Evolutionary conservation across 2,888 invertebrate genomes (phyloP), one percentile per base, ranked within the genome.

Genomic region (Aplocera efformata): DNA sequence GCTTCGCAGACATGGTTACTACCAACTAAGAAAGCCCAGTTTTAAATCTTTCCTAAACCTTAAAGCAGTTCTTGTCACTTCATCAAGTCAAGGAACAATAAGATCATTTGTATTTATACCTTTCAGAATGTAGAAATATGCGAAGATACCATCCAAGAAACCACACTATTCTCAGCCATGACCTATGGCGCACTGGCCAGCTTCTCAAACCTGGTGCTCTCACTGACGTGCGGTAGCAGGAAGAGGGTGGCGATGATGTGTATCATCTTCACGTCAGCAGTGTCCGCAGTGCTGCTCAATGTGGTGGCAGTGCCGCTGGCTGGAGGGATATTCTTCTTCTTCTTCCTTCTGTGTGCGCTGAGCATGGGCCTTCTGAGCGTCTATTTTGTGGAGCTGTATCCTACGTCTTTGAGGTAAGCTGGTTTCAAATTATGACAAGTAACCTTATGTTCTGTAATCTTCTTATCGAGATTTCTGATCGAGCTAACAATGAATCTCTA

Each of bases 291-390:
- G 0, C 58, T 85, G 1, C 53, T 88, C 7, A 84, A 86, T 43
- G 47, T 83, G 24, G 70, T 88, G 2, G 39, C 66, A 0, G 64
- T 72, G 5, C 86, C 88, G 0, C 57, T 86, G 0, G 83, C 86
- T 35, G 84, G 86, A 0, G 85, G 80, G 7, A 67, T 84, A 6
- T 83, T 88, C 60, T 84, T 88, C 63, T 84, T 86, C 68, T 67
- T 88, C 50, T 88, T 88, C 50, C 58, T 86, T 5, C 65, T 85
- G 43, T 77, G 79, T 35, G 88, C 86, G 0, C 69, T 88, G 1
- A 71, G 79, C 0, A 88, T 88, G 83, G 88, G 88, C 0, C 69
- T 88, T 1, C 52, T 88, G 24, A 85, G 86, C 35, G 88, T 88
- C 0, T 88, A 86, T 43, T 88, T 85, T 31, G 88, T 88, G 29